Conservation (phyloP, 2,797 vertebrate genomes). For the Zenarchopterus dispar region DNA sequence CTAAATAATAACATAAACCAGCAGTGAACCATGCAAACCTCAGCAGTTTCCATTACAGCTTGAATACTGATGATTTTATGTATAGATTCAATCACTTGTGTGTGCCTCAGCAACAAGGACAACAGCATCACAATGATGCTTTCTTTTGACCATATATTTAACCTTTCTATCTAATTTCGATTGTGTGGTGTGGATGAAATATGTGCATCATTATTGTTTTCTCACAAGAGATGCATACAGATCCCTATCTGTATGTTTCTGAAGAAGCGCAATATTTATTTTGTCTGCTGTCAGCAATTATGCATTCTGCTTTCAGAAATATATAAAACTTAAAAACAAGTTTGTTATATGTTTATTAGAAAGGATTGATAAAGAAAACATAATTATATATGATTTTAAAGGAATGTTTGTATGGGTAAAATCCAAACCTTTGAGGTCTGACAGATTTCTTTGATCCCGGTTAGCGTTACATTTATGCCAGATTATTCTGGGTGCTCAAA, state of each 20-base stretch:
- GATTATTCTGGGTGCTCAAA: no score
- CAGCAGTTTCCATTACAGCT: constrained; percentile 10
- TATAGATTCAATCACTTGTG: constrained; percentile 33
- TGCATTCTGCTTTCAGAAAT: neutral
- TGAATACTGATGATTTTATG: constrained; percentile 27
- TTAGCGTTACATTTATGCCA: no score
- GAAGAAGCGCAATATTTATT: no score
- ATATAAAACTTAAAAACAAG: neutral
- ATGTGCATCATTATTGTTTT: constrained; percentile 37
- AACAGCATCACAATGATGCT: constrained; percentile 30
- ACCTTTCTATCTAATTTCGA: neutral
- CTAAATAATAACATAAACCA: constrained; percentile 19
- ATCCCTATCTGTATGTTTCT: constrained; percentile 12
- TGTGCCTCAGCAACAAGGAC: neutral
- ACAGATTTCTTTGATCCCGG: no score
- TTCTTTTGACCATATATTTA: neutral
- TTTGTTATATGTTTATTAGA: no score
- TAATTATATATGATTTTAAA: no score
- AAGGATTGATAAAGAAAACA: no score
- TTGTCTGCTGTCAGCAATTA: no score
- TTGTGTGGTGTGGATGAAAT: constrained; percentile 8
- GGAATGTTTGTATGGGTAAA: no score
- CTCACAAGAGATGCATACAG: constrained; percentile 11
- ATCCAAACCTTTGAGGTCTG: no score
- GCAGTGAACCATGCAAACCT: constrained; percentile 6